These are phyloP conservation scores for Toxotes jaculatrix DNA, from an alignment of 2,113 vertebrate genomes.

Conservation along the genomic window DNA sequence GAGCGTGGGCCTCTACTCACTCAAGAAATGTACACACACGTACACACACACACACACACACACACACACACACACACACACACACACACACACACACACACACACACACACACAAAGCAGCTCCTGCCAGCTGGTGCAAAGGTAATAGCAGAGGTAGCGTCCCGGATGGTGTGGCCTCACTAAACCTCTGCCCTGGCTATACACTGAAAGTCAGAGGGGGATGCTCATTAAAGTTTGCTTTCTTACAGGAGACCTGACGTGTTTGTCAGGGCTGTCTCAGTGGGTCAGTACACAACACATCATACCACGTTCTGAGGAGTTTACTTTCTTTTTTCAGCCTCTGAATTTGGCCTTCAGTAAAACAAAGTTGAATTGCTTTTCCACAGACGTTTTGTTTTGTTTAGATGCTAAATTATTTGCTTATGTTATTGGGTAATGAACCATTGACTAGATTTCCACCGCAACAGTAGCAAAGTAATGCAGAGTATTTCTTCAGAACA, in stretches of 20 bases:
- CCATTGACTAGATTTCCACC: not conserved
- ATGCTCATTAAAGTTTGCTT: conserved; percentile 53
- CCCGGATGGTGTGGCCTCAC: conserved; percentile 33
- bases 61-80: conserved; percentile 39
- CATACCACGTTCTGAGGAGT: not conserved
- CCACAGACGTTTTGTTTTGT: not conserved
- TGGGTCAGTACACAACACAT: conserved; percentile 1
- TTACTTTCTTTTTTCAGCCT: not conserved
- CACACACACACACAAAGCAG: conserved; percentile 51
- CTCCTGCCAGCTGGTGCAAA: conserved; percentile 68
- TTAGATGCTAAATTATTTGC: not conserved
- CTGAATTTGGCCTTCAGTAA: not conserved
- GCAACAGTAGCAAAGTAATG: not conserved
- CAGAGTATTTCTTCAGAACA: not conserved
- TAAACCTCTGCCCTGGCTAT: conserved; percentile 28
- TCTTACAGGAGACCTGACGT: conserved; percentile 34
- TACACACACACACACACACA: not conserved
- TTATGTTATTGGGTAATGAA: not conserved
- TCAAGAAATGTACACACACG: conserved; percentile 34
- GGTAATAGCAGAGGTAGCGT: conserved; percentile 66
- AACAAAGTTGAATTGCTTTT: not conserved
- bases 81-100: conserved; percentile 35
- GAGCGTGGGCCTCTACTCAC: conserved; percentile 49
- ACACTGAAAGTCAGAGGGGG: conserved; percentile 20
- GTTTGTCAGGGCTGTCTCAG: conserved; percentile 39